Base-by-base conservation (phyloP, 2,888 invertebrate genomes). In the Trachelus stipa region DNA sequence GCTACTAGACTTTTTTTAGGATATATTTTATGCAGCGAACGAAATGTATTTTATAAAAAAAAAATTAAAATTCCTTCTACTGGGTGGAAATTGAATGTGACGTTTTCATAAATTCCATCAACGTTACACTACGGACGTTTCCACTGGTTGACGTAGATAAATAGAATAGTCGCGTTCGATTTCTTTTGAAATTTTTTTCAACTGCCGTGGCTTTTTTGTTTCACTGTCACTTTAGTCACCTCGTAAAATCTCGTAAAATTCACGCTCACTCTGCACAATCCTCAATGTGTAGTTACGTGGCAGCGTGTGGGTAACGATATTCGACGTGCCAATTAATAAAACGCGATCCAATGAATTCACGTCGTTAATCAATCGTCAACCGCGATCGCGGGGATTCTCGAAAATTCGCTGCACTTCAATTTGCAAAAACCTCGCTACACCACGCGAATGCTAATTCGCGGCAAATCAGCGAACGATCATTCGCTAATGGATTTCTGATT, bases 401-500 rank as follows among this genome's bases (percentile, higher is more conserved):
- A 74, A 74, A 74, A 77, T 40, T 77, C n/a, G n/a, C 68, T 74
- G 76, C 77, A 75, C 69, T 69, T 76, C 73, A 74, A 76, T 76
- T 68, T 37, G 73, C 56, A 34, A 79, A 79, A 81, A 81, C 73
- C 23, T 56, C 56, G 56, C 23, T 23, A 23, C 56, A 23, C 56
- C 23, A 56, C 56, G 56, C 23, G 56, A 9, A 56, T 6, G 56
- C 56, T 23, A 56, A 56, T 56, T 34, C 40, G 68, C 33, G 56
- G 33, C 35, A 69, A 74, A 69, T 69, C 34, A 74, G 77, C 75
- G 73, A 76, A 78, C 83, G 81, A 84, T 85, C 81, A 80, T 35
- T 76, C 80, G 79, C 82, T 86, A 88, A 87, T 87, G 85, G 86
- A 85, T 88, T 86, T 84, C 86, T 83, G 82, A 87, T 85, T 87